Evolutionary conservation across 2,113 vertebrate genomes (phyloP).

Genomic region (Choloepus hoffmanni): DNA sequence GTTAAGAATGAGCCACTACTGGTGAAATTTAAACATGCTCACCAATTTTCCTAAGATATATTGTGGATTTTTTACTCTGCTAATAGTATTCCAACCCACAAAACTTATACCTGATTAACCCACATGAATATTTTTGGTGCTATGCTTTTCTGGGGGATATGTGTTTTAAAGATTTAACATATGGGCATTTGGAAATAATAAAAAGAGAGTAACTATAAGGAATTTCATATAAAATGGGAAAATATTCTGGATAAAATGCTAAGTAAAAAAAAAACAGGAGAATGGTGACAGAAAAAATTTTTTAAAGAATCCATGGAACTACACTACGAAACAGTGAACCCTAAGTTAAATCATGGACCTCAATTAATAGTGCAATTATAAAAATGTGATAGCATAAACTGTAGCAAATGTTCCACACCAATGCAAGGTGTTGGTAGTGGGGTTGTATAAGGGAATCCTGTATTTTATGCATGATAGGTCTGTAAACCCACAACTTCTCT

Average conservation of each 20-base stretch:
- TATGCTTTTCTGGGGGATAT: not conserved
- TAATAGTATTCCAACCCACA: not conserved
- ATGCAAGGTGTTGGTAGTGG: no score
- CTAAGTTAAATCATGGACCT: no score
- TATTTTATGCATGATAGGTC: no score
- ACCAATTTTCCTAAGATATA: not conserved
- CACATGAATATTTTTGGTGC: not conserved
- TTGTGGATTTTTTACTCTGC: not conserved
- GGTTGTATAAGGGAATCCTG: no score
- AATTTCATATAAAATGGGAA: constrained; percentile 23
- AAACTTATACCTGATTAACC: not conserved
- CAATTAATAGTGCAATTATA: no score
- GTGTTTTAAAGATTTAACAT: not conserved
- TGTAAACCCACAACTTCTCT: no score
- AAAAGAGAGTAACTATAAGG: not conserved
- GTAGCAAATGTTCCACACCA: no score
- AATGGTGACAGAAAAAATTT: no score
- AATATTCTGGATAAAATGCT: constrained; percentile 52
- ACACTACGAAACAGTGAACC: no score
- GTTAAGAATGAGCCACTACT: not conserved
- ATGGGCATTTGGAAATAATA: not conserved
- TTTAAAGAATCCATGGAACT: no score
- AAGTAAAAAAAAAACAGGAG: constrained; percentile 21
- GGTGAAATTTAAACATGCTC: not conserved
- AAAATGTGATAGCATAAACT: no score